phyloP scores from a whole-genome alignment of 2,888 invertebrate genomes.

The Leucania comma region DNA sequence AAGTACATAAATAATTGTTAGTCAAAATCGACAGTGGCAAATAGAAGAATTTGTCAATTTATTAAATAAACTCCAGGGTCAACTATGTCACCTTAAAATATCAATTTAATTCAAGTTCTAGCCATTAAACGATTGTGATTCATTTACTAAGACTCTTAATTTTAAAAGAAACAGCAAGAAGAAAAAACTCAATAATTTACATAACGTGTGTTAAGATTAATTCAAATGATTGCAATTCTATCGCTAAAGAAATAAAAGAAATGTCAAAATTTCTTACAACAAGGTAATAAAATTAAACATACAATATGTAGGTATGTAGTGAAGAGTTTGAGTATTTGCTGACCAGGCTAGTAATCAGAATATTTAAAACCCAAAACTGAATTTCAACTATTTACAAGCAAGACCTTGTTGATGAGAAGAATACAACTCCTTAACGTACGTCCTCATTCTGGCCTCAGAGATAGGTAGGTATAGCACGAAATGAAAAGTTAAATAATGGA shows the following conservation, averaged over 20 bases:
- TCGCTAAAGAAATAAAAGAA: conserved; percentile 29
- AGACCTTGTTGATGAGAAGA: too few relatives aligned
- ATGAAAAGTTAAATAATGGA: not conserved
- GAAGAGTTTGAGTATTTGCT: conserved; percentile 5
- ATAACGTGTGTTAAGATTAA: conserved; percentile 51
- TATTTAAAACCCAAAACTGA: not conserved
- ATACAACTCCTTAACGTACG: too few relatives aligned
- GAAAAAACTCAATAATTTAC: conserved; percentile 62
- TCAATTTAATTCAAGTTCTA: conserved; percentile 65
- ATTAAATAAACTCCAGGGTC: conserved; percentile 73
- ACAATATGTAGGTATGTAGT: not conserved
- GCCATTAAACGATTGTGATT: conserved; percentile 72
- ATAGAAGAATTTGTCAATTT: conserved; percentile 67
- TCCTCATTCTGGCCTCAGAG: too few relatives aligned
- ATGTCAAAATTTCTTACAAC: not conserved
- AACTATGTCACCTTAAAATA: conserved; percentile 76
- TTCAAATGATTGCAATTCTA: conserved; percentile 45
- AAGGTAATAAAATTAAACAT: too few relatives aligned
- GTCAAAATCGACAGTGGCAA: conserved; percentile 62
- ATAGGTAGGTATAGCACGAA: too few relatives aligned
- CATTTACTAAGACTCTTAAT: conserved; percentile 74
- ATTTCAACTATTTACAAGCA: not conserved
- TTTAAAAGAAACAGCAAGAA: conserved; percentile 67
- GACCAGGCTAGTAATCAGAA: not conserved
- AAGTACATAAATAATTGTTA: conserved; percentile 27